Base-by-base conservation (phyloP, 2,888 invertebrate genomes). In the Phengaris arion region DNA sequence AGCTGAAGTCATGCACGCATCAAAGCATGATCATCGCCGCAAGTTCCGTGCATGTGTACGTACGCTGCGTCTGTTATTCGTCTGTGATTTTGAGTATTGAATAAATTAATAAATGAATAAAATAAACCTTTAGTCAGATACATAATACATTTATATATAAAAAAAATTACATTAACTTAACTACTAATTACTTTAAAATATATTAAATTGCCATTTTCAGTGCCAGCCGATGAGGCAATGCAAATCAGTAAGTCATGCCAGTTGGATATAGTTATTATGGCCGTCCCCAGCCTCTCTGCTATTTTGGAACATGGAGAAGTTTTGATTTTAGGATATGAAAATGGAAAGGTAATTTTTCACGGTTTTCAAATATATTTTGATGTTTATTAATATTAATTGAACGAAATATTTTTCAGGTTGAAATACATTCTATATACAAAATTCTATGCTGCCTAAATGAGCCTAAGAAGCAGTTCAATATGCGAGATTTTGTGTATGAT, bases 291-390 rank as follows among this genome's bases (percentile, higher is more conserved):
- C 2, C 76, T 90, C 46, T 81, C 85, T 0, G 85, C 86, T 74
- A 82, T 81, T 6, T 78, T 80, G 6, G 81, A 82, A 73, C 88
- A 91, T 59, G 88, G 86, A 0, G 82, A 86, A 12, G 74, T 86
- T 8, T 59, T 90, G 55, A 74, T 90, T 5, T 77, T 89, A 0
- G 91, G 89, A 55, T 89, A 80, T 77, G 79, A 79, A 15, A 81
- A 85, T 80, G 91, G 90, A 76, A 82, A 79, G 81, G 91, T 90
- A 77, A 77, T 82, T 79, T 54, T 51, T 82, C 22, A 0, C 0
- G 1, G 22, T 22, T 22, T 22, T 22, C 22, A 22, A 22, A 22
- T 22, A 22, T 22, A 22, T 22, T 22, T 22, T 22, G 22, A 22
- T 22, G 22, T 22, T 22, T 22, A 22, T n/a, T 12, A 70, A 12